Conservation (phyloP, 2,797 vertebrate species). For the Hyperoplus immaculatus region DNA sequence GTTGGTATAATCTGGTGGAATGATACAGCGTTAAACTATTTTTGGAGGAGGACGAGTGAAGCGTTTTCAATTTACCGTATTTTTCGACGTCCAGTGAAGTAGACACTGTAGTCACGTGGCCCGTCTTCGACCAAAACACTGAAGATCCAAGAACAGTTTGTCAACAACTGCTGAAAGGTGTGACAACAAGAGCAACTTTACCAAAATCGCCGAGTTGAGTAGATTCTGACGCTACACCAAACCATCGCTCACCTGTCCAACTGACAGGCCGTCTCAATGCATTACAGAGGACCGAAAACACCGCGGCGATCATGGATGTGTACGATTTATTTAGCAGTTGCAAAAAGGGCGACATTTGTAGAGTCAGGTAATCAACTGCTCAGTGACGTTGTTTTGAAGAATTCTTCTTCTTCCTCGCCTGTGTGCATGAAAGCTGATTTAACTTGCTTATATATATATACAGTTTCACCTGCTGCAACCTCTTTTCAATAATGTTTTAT, state of each 20-base stretch:
- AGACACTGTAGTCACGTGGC: conserved; percentile 63
- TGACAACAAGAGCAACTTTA: conserved; percentile 14
- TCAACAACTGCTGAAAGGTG: conserved; percentile 56
- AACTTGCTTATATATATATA: background rate
- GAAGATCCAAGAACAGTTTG: conserved; percentile 8
- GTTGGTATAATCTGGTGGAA: background rate
- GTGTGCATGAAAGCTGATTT: background rate
- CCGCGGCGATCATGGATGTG: conserved; percentile 90
- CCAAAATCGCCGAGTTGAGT: background rate
- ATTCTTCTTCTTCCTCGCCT: background rate
- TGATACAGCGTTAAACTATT: too few relatives aligned
- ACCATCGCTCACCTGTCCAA: conserved; percentile 65
- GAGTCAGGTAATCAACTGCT: conserved; percentile 89
- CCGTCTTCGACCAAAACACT: conserved; percentile 48
- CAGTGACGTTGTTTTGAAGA: background rate
- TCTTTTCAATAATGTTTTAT: background rate
- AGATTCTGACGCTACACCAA: conserved; percentile 10
- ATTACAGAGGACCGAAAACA: conserved; percentile 79
- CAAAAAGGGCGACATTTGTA: conserved; percentile 94
- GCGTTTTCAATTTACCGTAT: accelerated
- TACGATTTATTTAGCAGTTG: conserved; percentile 95
- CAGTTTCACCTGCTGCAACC: background rate
- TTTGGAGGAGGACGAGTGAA: accelerated
- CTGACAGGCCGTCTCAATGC: conserved; percentile 86
- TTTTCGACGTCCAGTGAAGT: conserved; percentile 3